A percentile compares a stretch with the other conserved stretches of the same genome.
Evolutionary conservation across 1,140 invertebrate genomes (phyloP).

Genomic region (Drosophila ananassae): DNA sequence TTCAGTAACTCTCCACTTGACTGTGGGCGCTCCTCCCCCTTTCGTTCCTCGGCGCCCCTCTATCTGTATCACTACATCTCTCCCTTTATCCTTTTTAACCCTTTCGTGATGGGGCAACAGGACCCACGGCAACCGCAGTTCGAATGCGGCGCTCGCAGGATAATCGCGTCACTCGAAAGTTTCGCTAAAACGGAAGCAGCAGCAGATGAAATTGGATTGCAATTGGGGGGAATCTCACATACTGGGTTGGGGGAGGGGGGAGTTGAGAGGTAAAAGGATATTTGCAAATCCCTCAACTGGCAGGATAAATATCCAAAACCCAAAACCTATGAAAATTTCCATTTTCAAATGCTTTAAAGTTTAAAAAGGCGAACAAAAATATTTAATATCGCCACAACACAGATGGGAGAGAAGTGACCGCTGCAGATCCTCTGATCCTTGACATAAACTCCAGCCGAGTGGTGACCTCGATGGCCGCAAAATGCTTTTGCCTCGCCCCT

Average conservation of each 20-base stretch:
- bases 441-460: slow-evolving; percentile 27
- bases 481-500: slow-evolving; percentile 15
- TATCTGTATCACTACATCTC: background rate
- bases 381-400: background rate
- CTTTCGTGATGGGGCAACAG: background rate
- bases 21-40: background rate
- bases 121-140: slow-evolving; percentile 30
- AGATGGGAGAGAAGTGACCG: background rate
- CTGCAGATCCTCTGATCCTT: background rate
- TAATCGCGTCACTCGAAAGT: slow-evolving; percentile 66
- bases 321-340: background rate
- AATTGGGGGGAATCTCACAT: background rate
- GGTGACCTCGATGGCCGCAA: slow-evolving; percentile 28
- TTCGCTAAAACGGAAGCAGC: slow-evolving; percentile 27
- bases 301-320: slow-evolving; percentile 6
- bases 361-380: background rate
- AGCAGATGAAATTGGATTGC: slow-evolving; percentile 48
- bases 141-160: slow-evolving; percentile 42
- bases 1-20: slow-evolving; percentile 51
- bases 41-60: background rate
- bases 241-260: no score
- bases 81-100: background rate
- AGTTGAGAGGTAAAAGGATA: background rate
- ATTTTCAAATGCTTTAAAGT: background rate
- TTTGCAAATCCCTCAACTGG: background rate